Evolutionary conservation across 2,888 invertebrate genomes (phyloP).

Genomic region (Philonicus albiceps): DNA sequence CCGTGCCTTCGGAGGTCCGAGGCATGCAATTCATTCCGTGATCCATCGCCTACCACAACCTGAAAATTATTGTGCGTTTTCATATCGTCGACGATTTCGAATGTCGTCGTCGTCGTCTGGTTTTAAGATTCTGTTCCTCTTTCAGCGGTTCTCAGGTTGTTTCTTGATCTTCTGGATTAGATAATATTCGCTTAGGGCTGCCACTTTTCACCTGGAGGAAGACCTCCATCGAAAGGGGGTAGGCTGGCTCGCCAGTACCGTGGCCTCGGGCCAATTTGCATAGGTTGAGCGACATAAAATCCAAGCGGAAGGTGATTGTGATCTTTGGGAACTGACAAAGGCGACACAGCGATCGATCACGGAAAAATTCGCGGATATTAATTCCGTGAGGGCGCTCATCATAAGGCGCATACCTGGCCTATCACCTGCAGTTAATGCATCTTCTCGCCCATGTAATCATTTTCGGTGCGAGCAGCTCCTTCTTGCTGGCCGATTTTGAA

Average conservation of each 20-base stretch:
- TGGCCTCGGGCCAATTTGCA: background rate
- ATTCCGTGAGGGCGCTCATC: background rate
- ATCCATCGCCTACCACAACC: conserved; percentile 43
- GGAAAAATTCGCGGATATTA: background rate
- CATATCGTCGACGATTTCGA: conserved; percentile 5
- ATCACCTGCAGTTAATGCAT: background rate
- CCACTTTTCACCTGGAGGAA: conserved; percentile 23
- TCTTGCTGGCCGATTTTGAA: conserved; percentile 9
- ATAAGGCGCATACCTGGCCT: background rate
- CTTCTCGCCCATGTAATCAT: background rate
- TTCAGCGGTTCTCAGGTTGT: conserved; percentile 10
- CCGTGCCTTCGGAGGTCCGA: background rate
- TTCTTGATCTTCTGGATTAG: background rate
- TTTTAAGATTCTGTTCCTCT: conserved; percentile 1
- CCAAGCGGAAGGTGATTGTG: background rate
- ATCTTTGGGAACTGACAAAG: background rate
- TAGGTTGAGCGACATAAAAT: background rate
- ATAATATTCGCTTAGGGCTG: conserved; percentile 22
- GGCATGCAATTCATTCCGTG: conserved; percentile 37
- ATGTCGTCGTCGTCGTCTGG: background rate
- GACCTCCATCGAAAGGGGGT: background rate
- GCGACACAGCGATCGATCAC: background rate
- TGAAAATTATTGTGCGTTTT: conserved; percentile 42
- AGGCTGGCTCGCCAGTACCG: background rate
- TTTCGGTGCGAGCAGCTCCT: background rate